Conservation (phyloP, 2,888 invertebrate genomes). For the Pherbina coryleti region DNA sequence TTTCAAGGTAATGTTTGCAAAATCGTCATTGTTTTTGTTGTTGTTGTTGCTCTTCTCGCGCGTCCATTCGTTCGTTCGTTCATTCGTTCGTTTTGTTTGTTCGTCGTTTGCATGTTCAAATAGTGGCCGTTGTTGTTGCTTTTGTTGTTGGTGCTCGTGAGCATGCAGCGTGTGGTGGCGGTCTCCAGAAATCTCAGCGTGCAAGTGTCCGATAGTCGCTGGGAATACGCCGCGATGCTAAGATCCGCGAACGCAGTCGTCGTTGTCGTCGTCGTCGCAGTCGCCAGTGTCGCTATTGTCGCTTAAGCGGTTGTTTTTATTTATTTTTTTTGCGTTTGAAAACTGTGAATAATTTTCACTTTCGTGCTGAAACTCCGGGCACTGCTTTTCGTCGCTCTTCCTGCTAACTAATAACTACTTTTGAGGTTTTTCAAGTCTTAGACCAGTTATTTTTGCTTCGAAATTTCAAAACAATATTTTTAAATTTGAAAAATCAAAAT, state of each 20-base stretch:
- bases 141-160: not conserved
- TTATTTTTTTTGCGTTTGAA: not conserved
- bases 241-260: conserved; percentile 63
- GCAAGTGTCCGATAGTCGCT: conserved; percentile 63
- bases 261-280: conserved; percentile 43
- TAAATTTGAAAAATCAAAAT: too few species aligned
- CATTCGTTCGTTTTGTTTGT: conserved; percentile 3
- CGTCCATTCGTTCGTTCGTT: conserved; percentile 18
- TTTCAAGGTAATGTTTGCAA: conserved; percentile 33
- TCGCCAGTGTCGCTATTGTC: conserved; percentile 36
- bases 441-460: not conserved
- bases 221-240: conserved; percentile 67
- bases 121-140: not conserved
- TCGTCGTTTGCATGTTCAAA: not conserved
- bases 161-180: conserved; percentile 39
- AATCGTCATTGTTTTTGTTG: conserved; percentile 37
- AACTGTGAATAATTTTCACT: conserved; percentile 22
- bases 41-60: conserved; percentile 18
- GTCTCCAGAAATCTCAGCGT: conserved; percentile 63
- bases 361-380: conserved; percentile 6
- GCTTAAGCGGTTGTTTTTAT: conserved; percentile 15
- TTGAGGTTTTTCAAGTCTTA: conserved; percentile 14
- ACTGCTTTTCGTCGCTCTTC: conserved; percentile 32
- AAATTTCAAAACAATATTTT: not conserved
- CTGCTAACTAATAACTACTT: conserved; percentile 1